Conservation (phyloP, 2,888 invertebrate species). For the Erannis defoliaria region DNA sequence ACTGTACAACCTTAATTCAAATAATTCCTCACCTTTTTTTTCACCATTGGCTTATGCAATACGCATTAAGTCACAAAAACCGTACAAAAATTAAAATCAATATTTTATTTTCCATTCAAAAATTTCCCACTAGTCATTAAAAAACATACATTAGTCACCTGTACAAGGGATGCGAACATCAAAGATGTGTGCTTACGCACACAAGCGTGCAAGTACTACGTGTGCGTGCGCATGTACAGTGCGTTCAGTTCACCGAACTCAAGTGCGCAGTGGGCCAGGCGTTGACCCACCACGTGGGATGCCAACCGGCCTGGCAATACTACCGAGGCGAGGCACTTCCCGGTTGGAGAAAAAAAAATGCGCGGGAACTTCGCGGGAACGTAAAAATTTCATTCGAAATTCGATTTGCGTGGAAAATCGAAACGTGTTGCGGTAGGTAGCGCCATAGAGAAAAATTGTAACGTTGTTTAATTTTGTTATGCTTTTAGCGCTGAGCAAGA, state of each 20-base stretch:
- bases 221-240: constrained; percentile 33
- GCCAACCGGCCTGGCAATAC: constrained; percentile 47
- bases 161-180: constrained; percentile 43
- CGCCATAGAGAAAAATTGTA: no score
- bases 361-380: constrained; percentile 10
- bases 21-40: neutral
- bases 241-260: constrained; percentile 72
- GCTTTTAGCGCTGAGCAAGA: no score
- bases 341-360: constrained; percentile 39
- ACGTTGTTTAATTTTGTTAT: no score
- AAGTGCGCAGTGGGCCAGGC: constrained; percentile 80
- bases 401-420: neutral
- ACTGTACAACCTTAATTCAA: neutral
- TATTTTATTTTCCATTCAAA: neutral
- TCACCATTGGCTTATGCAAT: neutral
- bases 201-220: constrained; percentile 3
- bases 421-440: no score
- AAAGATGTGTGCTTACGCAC: constrained; percentile 30
- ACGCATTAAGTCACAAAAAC: neutral
- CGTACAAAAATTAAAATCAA: neutral
- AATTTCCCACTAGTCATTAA: constrained; percentile 8
- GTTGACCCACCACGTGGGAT: constrained; percentile 84
- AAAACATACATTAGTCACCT: constrained; percentile 67
- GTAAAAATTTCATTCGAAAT: neutral
- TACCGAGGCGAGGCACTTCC: constrained; percentile 35